Conservation (phyloP, 2,888 invertebrate genomes). For the Leucophora obtusa region DNA sequence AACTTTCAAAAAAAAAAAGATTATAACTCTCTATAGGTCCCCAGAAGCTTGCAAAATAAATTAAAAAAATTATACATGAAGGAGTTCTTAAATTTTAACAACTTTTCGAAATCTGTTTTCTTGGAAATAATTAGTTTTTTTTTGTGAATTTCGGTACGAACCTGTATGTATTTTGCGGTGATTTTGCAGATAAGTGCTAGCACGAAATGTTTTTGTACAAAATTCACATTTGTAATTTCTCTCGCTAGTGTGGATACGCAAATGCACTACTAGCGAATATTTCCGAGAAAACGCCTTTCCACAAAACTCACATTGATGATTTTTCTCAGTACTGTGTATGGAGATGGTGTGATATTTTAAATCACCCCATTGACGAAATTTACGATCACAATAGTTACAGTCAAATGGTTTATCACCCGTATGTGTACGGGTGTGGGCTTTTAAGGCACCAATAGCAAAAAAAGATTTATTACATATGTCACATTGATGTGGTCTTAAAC, state of each 20-base stretch:
- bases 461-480: conserved; percentile 90
- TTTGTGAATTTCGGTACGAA: too few relatives aligned
- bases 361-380: conserved; percentile 93
- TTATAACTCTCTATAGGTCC: too few relatives aligned
- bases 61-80: too few relatives aligned
- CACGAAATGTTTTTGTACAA: conserved; percentile 90
- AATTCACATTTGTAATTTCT: conserved; percentile 91
- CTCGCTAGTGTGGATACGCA: conserved; percentile 92
- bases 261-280: conserved; percentile 91
- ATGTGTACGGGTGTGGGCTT: conserved; percentile 89
- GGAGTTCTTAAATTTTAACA: too few relatives aligned
- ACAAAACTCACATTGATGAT: conserved; percentile 93
- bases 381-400: conserved; percentile 86
- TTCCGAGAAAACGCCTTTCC: conserved; percentile 91
- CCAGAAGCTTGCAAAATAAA: too few relatives aligned
- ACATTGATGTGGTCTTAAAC: conserved; percentile 87
- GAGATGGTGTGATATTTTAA: conserved; percentile 91
- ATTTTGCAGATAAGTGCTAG: conserved; percentile 90
- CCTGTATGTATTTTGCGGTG: conserved; percentile 92
- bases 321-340: conserved; percentile 88
- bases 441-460: conserved; percentile 89
- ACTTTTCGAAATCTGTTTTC: too few relatives aligned
- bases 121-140: too few relatives aligned
- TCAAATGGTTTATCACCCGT: conserved; percentile 91
- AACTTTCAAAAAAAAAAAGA: too few relatives aligned